Evolutionary conservation across 2,113 vertebrate species (phyloP).

Genomic region (Chaenogobius annularis): DNA sequence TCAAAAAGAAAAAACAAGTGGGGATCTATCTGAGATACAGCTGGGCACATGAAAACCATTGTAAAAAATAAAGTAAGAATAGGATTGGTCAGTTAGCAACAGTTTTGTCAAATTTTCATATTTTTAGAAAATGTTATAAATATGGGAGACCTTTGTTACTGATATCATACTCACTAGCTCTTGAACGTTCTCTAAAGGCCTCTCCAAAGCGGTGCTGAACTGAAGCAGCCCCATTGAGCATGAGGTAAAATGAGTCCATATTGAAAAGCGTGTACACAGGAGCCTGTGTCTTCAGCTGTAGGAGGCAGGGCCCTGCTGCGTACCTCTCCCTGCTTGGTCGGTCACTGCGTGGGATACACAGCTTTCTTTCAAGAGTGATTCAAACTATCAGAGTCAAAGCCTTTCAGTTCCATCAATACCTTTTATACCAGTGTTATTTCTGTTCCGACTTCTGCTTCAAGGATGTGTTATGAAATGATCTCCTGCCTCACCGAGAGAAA

Average conservation of each 20-base stretch:
- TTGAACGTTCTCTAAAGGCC: constrained; percentile 16
- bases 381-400: constrained; percentile 70
- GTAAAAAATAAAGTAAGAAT: background rate
- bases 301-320: constrained; percentile 54
- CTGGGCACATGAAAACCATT: background rate
- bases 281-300: constrained; percentile 57
- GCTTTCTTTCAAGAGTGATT: constrained; percentile 70
- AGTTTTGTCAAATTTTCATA: constrained; percentile 5
- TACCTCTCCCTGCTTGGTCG: constrained; percentile 58
- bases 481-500: constrained; percentile 68
- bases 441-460: constrained; percentile 64
- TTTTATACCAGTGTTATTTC: constrained; percentile 57
- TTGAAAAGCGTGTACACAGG: constrained; percentile 10
- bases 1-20: background rate
- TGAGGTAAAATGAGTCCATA: constrained; percentile 18
- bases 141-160: constrained; percentile 9
- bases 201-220: constrained; percentile 25
- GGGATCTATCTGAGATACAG: background rate
- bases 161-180: background rate
- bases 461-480: constrained; percentile 79
- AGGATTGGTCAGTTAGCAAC: background rate
- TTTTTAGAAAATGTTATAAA: constrained; percentile 7
- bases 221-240: background rate
- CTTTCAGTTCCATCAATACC: constrained; percentile 64
- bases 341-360: constrained; percentile 73